phyloP scores from a whole-genome alignment of 2,888 invertebrate genomes.

The Leptinotarsa tumamoca region DNA sequence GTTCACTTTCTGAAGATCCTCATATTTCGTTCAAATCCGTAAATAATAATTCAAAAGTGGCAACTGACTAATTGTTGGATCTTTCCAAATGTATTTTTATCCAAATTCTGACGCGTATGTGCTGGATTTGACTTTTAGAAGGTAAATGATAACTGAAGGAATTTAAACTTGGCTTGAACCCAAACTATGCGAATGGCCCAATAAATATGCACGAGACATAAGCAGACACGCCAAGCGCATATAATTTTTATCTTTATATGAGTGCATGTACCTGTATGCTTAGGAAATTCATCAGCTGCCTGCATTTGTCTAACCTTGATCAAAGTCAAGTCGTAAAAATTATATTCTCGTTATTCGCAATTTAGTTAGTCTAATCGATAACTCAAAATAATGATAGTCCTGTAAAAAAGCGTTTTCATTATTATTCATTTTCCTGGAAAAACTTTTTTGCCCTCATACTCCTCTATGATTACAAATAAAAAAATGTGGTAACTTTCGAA shows the following conservation, averaged over 20 bases:
- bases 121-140: slow-evolving; percentile 20
- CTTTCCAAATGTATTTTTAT: slow-evolving; percentile 9
- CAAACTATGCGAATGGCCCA: slow-evolving; percentile 55
- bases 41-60: too few species aligned
- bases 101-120: slow-evolving; percentile 6
- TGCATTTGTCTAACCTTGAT: slow-evolving; percentile 49
- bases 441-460: too few species aligned
- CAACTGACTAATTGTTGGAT: neutral
- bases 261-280: slow-evolving; percentile 45
- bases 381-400: slow-evolving; percentile 20
- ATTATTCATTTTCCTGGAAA: too few species aligned
- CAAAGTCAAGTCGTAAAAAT: slow-evolving; percentile 23
- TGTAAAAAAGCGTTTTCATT: too few species aligned
- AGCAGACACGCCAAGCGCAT: slow-evolving; percentile 53
- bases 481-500: too few species aligned
- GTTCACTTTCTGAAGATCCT: too few species aligned
- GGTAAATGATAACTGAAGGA: slow-evolving; percentile 47
- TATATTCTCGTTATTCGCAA: neutral
- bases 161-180: slow-evolving; percentile 55
- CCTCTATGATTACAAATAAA: too few species aligned
- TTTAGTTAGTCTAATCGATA: neutral
- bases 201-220: slow-evolving; percentile 58
- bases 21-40: too few species aligned
- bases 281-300: slow-evolving; percentile 48
- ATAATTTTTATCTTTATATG: slow-evolving; percentile 49